phyloP scores from a whole-genome alignment of 2,888 invertebrate species.

The Pterostichus niger region DNA sequence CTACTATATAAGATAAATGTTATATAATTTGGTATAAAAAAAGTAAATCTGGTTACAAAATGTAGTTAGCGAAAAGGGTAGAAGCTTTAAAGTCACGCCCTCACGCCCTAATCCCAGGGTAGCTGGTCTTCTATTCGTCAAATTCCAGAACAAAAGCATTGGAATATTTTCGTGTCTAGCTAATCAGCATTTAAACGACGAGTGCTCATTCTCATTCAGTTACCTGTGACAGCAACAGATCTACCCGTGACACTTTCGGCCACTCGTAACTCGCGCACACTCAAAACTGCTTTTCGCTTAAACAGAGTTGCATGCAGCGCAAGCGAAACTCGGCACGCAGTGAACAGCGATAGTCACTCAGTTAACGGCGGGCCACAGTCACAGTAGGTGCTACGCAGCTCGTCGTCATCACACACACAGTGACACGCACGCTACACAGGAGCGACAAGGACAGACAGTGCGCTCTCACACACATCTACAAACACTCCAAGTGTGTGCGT shows the following conservation, averaged over 20 bases:
- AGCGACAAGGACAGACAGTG: slow-evolving; percentile 14
- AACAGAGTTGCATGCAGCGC: slow-evolving; percentile 23
- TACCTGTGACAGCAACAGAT: slow-evolving; percentile 4
- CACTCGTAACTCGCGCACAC: slow-evolving; percentile 18
- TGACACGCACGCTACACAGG: slow-evolving; percentile 39
- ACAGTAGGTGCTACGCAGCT: slow-evolving; percentile 36
- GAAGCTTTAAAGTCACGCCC: too few species aligned
- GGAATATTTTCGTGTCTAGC: not conserved
- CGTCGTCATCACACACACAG: slow-evolving; percentile 19
- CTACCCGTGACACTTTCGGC: slow-evolving; percentile 38
- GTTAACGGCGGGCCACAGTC: slow-evolving; percentile 36
- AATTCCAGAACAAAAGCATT: too few species aligned
- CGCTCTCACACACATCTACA: too few species aligned
- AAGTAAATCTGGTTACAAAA: too few species aligned
- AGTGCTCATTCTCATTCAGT: not conserved
- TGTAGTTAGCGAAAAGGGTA: too few species aligned
- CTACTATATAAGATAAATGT: too few species aligned
- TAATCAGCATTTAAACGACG: not conserved
- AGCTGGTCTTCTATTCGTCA: too few species aligned
- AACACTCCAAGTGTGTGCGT: slow-evolving; percentile 5
- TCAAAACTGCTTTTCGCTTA: slow-evolving; percentile 50
- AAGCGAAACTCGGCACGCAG: slow-evolving; percentile 17
- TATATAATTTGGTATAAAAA: too few species aligned
- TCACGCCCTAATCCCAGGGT: too few species aligned
- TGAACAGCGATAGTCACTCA: slow-evolving; percentile 47